Percentiles rank a stretch among this genome's conserved stretches.
Conservation (phyloP, 2,797 vertebrate genomes). For the Chaetodon trifasciatus region DNA sequence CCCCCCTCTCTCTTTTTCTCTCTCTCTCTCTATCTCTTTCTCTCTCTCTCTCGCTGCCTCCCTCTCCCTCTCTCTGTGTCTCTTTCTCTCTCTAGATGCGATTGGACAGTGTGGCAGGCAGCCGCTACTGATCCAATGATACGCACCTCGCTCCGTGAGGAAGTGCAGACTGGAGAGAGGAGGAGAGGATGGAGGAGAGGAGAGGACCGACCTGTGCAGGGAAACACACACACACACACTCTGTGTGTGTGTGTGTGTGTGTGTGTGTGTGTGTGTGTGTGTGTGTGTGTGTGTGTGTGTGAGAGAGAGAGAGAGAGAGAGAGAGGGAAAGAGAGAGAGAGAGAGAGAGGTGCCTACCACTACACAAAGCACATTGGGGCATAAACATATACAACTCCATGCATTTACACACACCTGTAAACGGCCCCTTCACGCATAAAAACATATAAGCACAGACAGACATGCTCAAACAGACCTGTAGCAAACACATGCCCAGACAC, state of each 20-base stretch:
- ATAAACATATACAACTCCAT: constrained; percentile 14
- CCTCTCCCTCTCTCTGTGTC: constrained; percentile 17
- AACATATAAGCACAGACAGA: background rate
- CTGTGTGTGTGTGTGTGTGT: no score
- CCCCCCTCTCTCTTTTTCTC: constrained; percentile 35
- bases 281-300: no score
- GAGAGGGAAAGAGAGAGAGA: no score
- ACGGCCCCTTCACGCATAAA: constrained; percentile 5
- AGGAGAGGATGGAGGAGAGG: constrained; percentile 1
- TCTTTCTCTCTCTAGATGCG: constrained; percentile 74
- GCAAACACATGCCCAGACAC: constrained; percentile 1
- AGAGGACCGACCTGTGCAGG: constrained; percentile 50
- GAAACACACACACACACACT: constrained; percentile 22
- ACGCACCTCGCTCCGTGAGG: constrained; percentile 75
- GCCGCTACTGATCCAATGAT: constrained; percentile 84
- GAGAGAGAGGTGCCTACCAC: constrained; percentile 20
- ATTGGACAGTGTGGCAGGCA: constrained; percentile 83
- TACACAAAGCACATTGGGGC: constrained; percentile 18
- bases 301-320: no score
- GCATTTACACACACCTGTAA: constrained; percentile 57
- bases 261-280: no score
- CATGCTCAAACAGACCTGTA: constrained; percentile 19
- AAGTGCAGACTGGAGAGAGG: constrained; percentile 40
- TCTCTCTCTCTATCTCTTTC: constrained; percentile 32
- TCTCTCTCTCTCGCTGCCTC: constrained; percentile 26